A percentile compares a stretch with the other conserved stretches of the same genome.
Evolutionary conservation across 2,113 vertebrate genomes (phyloP).

Genomic region (Cheilinus undulatus): DNA sequence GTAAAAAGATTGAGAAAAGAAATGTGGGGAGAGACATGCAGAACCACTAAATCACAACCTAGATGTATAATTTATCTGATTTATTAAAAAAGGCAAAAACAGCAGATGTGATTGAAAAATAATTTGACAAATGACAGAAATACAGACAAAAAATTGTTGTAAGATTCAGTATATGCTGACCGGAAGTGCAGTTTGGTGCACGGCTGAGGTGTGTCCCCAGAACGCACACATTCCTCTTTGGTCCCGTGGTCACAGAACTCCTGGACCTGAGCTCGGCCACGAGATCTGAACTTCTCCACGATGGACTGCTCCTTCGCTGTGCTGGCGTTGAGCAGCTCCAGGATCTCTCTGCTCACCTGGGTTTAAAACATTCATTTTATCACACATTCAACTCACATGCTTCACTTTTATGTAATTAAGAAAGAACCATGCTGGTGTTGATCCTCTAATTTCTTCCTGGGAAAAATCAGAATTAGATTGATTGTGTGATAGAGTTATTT

Average conservation of each 20-base stretch:
- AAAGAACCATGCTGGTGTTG: no score
- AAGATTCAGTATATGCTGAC: constrained; percentile 63
- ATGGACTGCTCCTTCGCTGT: constrained; percentile 96
- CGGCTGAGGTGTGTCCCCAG: constrained; percentile 87
- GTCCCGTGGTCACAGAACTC: constrained; percentile 96
- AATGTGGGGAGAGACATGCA: neutral
- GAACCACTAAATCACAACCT: neutral
- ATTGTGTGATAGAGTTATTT: no score
- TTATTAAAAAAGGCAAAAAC: no score
- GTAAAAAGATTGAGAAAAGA: neutral
- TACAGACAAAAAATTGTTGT: no score
- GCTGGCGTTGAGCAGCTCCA: constrained; percentile 92
- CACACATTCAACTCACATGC: no score
- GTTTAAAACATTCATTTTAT: neutral
- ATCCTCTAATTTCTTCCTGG: no score
- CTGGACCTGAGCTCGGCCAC: constrained; percentile 93
- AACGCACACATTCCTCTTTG: constrained; percentile 92
- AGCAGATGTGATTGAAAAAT: no score
- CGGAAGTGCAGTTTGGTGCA: constrained; percentile 93
- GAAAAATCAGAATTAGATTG: no score
- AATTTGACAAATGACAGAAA: neutral
- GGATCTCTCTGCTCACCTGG: constrained; percentile 93
- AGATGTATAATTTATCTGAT: neutral
- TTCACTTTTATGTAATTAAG: neutral
- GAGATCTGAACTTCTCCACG: constrained; percentile 93